A percentile compares a stretch with the other conserved stretches of the same genome.
phyloP scores from a whole-genome alignment of 1,140 invertebrate genomes.

The Hesperophylax magnus region DNA sequence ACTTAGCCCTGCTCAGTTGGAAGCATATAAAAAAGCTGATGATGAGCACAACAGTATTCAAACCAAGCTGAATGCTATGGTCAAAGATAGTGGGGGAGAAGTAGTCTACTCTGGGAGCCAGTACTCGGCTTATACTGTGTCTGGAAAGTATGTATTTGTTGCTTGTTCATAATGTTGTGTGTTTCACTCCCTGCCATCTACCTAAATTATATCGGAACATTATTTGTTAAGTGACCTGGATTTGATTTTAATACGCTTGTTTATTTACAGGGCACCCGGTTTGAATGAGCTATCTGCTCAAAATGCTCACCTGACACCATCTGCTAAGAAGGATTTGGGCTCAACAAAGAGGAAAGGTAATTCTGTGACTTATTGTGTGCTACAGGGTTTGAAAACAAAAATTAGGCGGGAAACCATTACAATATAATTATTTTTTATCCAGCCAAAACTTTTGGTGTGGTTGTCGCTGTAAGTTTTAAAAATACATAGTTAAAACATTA shows the following conservation, averaged over 20 bases:
- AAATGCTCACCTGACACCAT: constrained; percentile 43
- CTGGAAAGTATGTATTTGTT: constrained; percentile 68
- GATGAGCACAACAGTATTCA: constrained; percentile 75
- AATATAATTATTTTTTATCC: no score
- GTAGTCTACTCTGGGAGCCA: constrained; percentile 74
- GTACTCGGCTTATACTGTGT: constrained; percentile 72
- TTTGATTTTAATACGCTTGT: no score
- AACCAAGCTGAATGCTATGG: constrained; percentile 71
- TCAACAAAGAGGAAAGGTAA: constrained; percentile 45
- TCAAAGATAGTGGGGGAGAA: constrained; percentile 73
- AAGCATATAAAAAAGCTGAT: constrained; percentile 70
- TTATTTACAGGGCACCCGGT: background rate
- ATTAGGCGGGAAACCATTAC: no score
- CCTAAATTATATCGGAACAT: no score
- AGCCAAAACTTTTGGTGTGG: background rate
- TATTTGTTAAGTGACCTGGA: no score
- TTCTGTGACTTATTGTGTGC: no score
- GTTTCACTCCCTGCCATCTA: no score
- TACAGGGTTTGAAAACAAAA: no score
- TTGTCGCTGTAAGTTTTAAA: background rate
- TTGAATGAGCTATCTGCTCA: constrained; percentile 48
- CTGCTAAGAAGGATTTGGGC: background rate
- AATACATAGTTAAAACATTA: no score
- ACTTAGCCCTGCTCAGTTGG: constrained; percentile 74
- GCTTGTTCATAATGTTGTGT: no score